Conservation (phyloP, 1,140 invertebrate genomes). For the Arctopsyche grandis region DNA sequence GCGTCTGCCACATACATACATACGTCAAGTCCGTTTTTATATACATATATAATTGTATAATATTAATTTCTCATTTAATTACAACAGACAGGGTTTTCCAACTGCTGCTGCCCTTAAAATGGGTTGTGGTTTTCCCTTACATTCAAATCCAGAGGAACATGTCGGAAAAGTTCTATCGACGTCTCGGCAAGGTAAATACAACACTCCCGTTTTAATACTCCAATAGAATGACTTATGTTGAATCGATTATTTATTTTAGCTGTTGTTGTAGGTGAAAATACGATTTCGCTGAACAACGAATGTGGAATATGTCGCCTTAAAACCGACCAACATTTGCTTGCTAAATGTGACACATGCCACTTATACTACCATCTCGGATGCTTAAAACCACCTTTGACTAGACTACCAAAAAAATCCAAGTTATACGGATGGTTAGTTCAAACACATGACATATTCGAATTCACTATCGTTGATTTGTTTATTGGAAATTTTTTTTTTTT, state of each 20-base stretch:
- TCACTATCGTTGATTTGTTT: neutral
- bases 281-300: conserved; percentile 62
- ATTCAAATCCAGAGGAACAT: conserved; percentile 70
- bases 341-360: conserved; percentile 94
- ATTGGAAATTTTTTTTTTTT: conserved; percentile 23
- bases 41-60: too few relatives aligned
- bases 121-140: conserved; percentile 82
- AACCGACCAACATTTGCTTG: conserved; percentile 87
- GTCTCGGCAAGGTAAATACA: conserved; percentile 64
- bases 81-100: conserved; percentile 72
- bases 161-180: conserved; percentile 70
- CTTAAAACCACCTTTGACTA: conserved; percentile 88
- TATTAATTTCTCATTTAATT: conserved; percentile 4
- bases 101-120: conserved; percentile 83
- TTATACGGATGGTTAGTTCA: conserved; percentile 84
- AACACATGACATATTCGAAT: neutral
- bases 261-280: conserved; percentile 32
- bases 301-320: conserved; percentile 87
- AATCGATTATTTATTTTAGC: conserved; percentile 40
- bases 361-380: conserved; percentile 94
- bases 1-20: too few relatives aligned
- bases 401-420: conserved; percentile 95
- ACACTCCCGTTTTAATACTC: too few relatives aligned
- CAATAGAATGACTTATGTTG: too few relatives aligned
- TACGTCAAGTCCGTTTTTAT: too few relatives aligned